Evolutionary conservation across 1,140 invertebrate genomes (phyloP), one percentile per base, ranked within the genome.

Genomic region (Brevipalpus yothersi): DNA sequence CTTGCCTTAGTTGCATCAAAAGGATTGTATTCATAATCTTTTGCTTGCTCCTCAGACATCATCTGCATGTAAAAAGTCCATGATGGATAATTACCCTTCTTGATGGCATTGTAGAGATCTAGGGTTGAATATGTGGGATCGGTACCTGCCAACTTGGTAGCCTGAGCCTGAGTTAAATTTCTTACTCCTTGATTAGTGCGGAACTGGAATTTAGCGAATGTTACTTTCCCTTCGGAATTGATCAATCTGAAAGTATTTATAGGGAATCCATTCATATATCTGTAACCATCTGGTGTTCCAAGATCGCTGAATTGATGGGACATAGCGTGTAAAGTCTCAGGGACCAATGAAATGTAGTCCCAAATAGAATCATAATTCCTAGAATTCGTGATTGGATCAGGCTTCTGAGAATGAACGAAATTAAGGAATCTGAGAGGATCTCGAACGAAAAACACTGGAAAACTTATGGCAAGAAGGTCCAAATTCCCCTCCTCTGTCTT

Each of bases 401-500:
- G 53, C 79, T 75, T 70, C 92, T 80, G 41, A 97, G 75, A 0
- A 87, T 82, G 93, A 70, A 75, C 94, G 11, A 93, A 83, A 21
- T 73, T 71, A 56, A 95, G 90, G 0, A 88, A 80, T 90, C 57
- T 63, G 67, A 77, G 73, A 75, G 53, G 39, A 23, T 54, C 53
- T 21, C 53, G 5, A 63, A 94, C 82, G 70, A 95, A 96, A 75
- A 96, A 95, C 61, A 96, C 85, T 1, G 92, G 91, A 0, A 89
- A 94, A 68, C 95, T 95, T 70, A 94, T 94, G 15, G 90, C 89
- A 45, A 92, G 88, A 59, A 94, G 70, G 76, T 96, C 91, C 89
- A 89, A 95, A 68, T 88, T 84, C 49, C 91, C 91, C 67, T 94
- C 86, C 62, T 95, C 89, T 7, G 91, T 92, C 70, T 95, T 95